Evolutionary conservation across 1,140 invertebrate species (phyloP).

Genomic region (Habropoda laboriosa): DNA sequence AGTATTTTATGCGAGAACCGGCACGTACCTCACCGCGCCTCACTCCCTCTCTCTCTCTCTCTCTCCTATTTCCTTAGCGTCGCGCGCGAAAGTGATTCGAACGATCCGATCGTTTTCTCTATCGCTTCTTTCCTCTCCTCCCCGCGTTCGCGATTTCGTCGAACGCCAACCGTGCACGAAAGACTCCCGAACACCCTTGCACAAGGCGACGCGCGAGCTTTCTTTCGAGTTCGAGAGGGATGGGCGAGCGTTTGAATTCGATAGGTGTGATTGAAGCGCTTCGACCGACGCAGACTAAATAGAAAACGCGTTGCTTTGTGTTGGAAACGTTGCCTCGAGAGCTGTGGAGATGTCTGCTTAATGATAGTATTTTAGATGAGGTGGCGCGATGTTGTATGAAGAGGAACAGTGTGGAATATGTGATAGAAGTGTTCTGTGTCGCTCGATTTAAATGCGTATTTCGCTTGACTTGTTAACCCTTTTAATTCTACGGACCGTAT

Average conservation of each 20-base stretch:
- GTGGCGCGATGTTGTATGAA: not conserved
- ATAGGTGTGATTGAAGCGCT: not conserved
- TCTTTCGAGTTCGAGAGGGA: not conserved
- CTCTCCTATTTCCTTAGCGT: slow-evolving; percentile 31
- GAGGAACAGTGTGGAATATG: not conserved
- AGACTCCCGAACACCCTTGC: too few relatives aligned
- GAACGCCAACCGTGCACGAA: not conserved
- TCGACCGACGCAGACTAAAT: not conserved
- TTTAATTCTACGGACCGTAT: too few relatives aligned
- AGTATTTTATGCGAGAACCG: slow-evolving; percentile 52
- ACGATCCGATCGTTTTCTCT: slow-evolving; percentile 22
- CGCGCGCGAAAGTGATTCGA: slow-evolving; percentile 39
- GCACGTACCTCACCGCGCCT: slow-evolving; percentile 30
- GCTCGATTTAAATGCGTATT: too few relatives aligned
- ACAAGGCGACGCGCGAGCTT: too few relatives aligned
- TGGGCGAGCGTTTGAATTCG: not conserved
- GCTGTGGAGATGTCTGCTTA: not conserved
- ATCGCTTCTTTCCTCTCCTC: not conserved
- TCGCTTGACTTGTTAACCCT: too few relatives aligned
- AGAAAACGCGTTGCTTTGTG: not conserved
- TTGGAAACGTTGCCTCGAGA: not conserved
- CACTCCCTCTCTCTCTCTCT: too few relatives aligned
- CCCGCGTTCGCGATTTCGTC: not conserved
- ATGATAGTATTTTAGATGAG: not conserved
- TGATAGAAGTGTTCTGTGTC: not conserved